Conservation (phyloP, 2,797 vertebrate species). For the Muraenolepis orangiensis region DNA sequence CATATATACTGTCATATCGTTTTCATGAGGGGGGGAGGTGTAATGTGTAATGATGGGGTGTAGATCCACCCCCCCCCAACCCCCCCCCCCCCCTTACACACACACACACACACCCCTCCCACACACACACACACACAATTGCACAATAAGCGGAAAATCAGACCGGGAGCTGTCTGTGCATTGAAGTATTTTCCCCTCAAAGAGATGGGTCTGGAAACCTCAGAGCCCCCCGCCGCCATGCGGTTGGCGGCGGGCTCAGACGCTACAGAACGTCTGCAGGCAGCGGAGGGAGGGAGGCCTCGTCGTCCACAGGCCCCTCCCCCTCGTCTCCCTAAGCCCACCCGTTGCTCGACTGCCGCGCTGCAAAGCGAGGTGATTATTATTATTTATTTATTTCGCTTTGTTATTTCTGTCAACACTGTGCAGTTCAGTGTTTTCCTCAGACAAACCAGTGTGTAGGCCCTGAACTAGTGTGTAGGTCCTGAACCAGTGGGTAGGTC, state of each 20-base stretch:
- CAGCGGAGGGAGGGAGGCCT: background rate
- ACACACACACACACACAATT: slow-evolving; percentile 17
- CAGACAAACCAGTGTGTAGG: background rate
- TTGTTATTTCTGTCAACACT: background rate
- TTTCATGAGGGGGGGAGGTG: slow-evolving; percentile 55
- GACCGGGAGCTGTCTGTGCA: slow-evolving; percentile 50
- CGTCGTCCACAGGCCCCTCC: background rate
- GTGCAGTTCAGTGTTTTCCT: background rate
- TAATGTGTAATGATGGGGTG: slow-evolving; percentile 62
- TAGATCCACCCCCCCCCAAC: slow-evolving; percentile 29
- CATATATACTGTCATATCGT: slow-evolving; percentile 51
- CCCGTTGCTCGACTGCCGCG: background rate
- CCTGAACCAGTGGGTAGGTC: too few relatives aligned
- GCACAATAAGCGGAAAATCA: slow-evolving; percentile 72
- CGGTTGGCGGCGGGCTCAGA: slow-evolving; percentile 20
- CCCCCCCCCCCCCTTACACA: too few relatives aligned
- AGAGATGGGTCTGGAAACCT: slow-evolving; percentile 49
- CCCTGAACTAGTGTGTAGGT: background rate
- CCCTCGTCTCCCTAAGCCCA: background rate
- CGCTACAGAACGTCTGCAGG: slow-evolving; percentile 13
- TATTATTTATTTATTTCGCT: too few relatives aligned
- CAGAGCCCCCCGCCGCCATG: slow-evolving; percentile 21
- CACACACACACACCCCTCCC: too few relatives aligned
- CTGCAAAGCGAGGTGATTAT: too few relatives aligned
- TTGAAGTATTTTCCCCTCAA: slow-evolving; percentile 50